These are phyloP conservation scores for Hypothenemus hampei DNA, from an alignment of 1,140 invertebrate genomes.

Conservation along the genomic window DNA sequence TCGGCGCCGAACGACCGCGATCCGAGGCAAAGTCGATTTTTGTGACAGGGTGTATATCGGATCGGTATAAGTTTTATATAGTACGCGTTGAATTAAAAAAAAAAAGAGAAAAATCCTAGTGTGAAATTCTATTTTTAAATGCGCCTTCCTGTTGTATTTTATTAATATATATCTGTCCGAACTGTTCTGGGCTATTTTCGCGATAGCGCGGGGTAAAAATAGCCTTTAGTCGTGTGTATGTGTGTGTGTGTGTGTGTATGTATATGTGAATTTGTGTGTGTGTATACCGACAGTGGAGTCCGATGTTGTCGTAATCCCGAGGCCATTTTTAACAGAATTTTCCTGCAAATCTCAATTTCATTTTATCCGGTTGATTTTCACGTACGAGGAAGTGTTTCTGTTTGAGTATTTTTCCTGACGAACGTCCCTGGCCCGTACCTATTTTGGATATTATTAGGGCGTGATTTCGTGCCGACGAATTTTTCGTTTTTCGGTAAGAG, in stretches of 20 bases:
- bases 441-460: no score
- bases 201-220: conserved; percentile 42
- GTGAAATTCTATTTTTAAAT: conserved; percentile 44
- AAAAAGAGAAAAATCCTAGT: conserved; percentile 35
- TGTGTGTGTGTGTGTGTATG: no score
- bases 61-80: conserved; percentile 43
- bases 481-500: no score
- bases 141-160: conserved; percentile 36
- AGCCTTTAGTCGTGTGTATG: no score
- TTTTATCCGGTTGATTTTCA: no score
- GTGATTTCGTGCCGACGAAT: no score
- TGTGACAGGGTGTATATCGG: conserved; percentile 39
- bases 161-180: conserved; percentile 41
- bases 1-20: conserved; percentile 6
- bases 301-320: conserved; percentile 38
- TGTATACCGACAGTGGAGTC: conserved; percentile 30
- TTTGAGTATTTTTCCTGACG: no score
- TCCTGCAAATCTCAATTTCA: no score
- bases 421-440: no score
- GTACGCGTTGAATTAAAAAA: conserved; percentile 41
- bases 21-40: conserved; percentile 34
- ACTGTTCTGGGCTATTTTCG: conserved; percentile 43
- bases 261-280: no score
- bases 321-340: conserved; percentile 47
- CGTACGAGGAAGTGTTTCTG: no score